phyloP scores from a whole-genome alignment of 2,797 vertebrate species.

The Pteronotus mesoamericanus region DNA sequence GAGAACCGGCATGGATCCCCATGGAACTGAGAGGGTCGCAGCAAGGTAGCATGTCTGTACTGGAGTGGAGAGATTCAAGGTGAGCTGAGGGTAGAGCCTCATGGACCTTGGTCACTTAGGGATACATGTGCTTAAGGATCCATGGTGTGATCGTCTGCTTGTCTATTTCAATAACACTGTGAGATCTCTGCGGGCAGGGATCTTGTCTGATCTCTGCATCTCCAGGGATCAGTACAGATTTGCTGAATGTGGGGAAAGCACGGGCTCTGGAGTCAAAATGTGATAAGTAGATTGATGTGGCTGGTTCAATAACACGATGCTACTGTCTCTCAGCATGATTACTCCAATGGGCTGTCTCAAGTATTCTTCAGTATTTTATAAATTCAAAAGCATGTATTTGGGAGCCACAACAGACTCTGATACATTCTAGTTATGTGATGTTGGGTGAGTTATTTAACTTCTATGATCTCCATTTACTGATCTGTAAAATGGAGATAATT shows the following conservation, averaged over 20 bases:
- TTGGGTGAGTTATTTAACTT: not conserved
- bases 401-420: not conserved
- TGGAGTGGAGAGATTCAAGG: slow-evolving; percentile 68
- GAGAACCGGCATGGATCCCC: slow-evolving; percentile 85
- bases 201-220: not conserved
- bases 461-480: not conserved
- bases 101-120: not conserved
- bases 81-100: not conserved
- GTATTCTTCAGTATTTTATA: not conserved
- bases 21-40: slow-evolving; percentile 88
- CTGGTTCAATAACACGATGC: not conserved
- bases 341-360: not conserved
- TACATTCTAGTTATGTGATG: not conserved
- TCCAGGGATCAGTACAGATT: not conserved
- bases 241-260: not conserved
- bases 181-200: not conserved
- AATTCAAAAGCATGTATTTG: not conserved
- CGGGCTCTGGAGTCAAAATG: slow-evolving; percentile 25
- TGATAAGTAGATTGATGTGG: not conserved
- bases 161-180: not conserved
- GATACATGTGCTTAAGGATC: not conserved
- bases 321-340: not conserved
- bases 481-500: not conserved
- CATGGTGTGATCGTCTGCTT: not conserved
- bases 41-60: slow-evolving; percentile 88